These are phyloP conservation scores for Sericinus montela DNA, from an alignment of 2,888 invertebrate genomes.

Conservation along the genomic window DNA sequence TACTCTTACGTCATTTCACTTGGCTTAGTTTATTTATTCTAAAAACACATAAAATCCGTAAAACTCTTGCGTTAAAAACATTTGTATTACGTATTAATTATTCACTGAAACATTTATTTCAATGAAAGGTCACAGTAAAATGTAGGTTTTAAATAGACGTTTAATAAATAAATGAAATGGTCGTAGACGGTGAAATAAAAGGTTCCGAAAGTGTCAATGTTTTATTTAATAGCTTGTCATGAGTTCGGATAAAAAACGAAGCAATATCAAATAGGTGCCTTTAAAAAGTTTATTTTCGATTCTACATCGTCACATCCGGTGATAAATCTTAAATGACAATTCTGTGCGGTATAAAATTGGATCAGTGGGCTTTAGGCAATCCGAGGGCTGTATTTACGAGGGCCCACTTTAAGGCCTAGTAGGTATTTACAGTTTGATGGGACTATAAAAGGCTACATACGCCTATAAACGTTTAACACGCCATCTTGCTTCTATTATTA, in stretches of 20 bases:
- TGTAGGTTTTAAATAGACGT: too few species aligned
- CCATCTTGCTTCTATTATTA: constrained; percentile 41
- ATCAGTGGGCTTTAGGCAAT: constrained; percentile 61
- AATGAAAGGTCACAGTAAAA: too few species aligned
- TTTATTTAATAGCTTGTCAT: constrained; percentile 9
- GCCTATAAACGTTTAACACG: constrained; percentile 67
- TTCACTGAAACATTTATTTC: too few species aligned
- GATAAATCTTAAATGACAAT: constrained; percentile 63
- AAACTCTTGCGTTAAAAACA: too few species aligned
- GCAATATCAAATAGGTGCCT: constrained; percentile 14
- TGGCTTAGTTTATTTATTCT: too few species aligned
- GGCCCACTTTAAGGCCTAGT: constrained; percentile 56
- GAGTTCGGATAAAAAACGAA: constrained; percentile 5
- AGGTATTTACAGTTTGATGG: constrained; percentile 56
- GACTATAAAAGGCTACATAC: constrained; percentile 63
- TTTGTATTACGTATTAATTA: too few species aligned
- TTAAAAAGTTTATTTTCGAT: constrained; percentile 19
- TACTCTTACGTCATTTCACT: too few species aligned
- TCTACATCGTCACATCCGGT: constrained; percentile 46
- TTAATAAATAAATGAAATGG: too few species aligned
- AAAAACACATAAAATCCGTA: too few species aligned
- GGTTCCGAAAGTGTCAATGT: too few species aligned
- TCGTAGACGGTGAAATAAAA: too few species aligned
- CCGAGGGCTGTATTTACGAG: constrained; percentile 62
- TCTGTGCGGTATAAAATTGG: constrained; percentile 58